phyloP scores from a whole-genome alignment of 2,113 vertebrate species.

The Lepisosteus osseus region DNA sequence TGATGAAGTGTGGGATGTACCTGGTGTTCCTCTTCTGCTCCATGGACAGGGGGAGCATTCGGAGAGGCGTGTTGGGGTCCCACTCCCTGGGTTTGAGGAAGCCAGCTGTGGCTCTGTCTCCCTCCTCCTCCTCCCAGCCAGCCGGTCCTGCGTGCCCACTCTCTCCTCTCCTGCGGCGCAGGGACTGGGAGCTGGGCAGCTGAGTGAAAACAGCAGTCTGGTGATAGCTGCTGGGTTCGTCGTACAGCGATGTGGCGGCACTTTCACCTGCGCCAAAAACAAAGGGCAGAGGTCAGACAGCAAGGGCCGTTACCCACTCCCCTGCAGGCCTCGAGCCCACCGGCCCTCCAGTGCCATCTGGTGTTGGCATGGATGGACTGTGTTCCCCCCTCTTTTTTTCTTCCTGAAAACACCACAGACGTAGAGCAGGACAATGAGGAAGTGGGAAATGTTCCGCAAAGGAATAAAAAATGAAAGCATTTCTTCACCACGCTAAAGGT shows the following conservation, averaged over 20 bases:
- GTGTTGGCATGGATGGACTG: too few relatives aligned
- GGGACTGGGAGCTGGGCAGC: conserved; percentile 49
- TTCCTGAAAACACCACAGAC: too few relatives aligned
- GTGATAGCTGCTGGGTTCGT: conserved; percentile 48
- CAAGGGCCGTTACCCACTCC: too few relatives aligned
- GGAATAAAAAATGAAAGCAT: too few relatives aligned
- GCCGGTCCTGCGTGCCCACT: background rate
- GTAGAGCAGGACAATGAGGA: too few relatives aligned
- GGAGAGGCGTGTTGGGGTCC: conserved; percentile 40
- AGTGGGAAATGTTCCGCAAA: too few relatives aligned
- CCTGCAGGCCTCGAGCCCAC: too few relatives aligned
- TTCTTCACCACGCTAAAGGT: too few relatives aligned
- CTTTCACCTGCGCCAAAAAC: conserved; percentile 42
- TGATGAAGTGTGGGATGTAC: conserved; percentile 34
- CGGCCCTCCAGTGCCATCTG: too few relatives aligned
- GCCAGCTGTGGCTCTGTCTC: background rate
- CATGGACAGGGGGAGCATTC: conserved; percentile 45
- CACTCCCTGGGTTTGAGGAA: conserved; percentile 33
- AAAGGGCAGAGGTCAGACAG: background rate
- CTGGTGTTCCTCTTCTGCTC: conserved; percentile 52
- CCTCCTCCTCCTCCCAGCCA: background rate
- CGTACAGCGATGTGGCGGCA: conserved; percentile 35
- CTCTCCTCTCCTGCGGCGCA: conserved; percentile 17
- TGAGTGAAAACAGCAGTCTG: conserved; percentile 54
- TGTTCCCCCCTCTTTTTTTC: too few relatives aligned